Percentiles rank a stretch among this genome's conserved stretches.
Conservation (phyloP, 30 jellyfish, hydroid and myxozoan species). For the Turritopsis rubra region DNA sequence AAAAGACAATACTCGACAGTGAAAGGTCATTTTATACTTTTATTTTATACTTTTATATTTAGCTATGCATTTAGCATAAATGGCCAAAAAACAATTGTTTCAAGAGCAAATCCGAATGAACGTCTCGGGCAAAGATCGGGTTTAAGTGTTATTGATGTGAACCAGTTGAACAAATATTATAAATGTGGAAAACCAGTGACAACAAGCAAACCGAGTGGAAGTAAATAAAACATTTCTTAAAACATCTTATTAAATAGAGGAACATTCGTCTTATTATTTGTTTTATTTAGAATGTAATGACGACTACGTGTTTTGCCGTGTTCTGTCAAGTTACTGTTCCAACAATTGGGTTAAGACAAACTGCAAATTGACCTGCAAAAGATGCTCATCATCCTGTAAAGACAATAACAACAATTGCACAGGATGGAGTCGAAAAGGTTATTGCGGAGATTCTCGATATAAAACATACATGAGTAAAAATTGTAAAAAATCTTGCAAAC, state of each 20-base stretch:
- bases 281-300: not conserved
- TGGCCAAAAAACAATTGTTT: slow-evolving; percentile 69
- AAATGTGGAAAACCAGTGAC: slow-evolving; percentile 44
- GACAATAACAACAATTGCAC: not conserved
- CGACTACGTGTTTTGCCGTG: not conserved
- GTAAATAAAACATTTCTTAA: not conserved
- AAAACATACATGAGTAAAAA: not conserved
- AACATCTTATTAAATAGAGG: not conserved
- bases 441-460: not conserved
- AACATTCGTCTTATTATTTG: not conserved
- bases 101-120: slow-evolving; percentile 52
- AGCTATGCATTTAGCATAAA: slow-evolving; percentile 89
- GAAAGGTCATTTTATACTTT: too few species aligned
- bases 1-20: too few species aligned
- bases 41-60: not conserved
- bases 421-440: not conserved
- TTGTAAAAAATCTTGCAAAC: slow-evolving; percentile 1
- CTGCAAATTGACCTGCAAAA: not conserved
- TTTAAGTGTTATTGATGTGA: slow-evolving; percentile 66
- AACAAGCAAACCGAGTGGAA: slow-evolving; percentile 4
- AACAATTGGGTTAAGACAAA: not conserved
- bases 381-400: not conserved
- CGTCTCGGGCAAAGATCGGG: slow-evolving; percentile 82
- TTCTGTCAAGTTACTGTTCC: not conserved
- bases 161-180: slow-evolving; percentile 59